A percentile compares a stretch with the other conserved stretches of the same genome.
Conservation (phyloP, 2,113 vertebrate species). For the Regulus satrapa region DNA sequence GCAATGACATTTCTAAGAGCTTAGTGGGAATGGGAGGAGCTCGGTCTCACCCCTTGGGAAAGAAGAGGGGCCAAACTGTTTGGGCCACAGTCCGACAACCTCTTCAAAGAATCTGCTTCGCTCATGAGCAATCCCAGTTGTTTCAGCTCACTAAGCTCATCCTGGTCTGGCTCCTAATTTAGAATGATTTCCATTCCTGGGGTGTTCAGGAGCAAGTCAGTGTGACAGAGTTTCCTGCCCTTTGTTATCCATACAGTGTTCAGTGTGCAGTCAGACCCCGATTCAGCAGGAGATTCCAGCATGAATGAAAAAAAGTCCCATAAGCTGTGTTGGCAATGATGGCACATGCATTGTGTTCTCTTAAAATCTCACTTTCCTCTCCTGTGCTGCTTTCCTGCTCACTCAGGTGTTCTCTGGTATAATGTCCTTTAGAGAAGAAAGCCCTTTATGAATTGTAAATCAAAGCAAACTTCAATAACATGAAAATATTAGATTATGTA, state of each 20-base stretch:
- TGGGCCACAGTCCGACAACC: background rate
- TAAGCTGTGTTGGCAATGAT: background rate
- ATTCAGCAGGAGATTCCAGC: background rate
- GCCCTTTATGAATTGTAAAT: background rate
- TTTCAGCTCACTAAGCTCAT: background rate
- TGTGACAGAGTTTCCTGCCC: background rate
- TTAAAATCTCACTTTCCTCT: background rate
- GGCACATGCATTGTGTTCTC: background rate
- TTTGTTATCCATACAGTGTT: background rate
- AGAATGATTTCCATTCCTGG: background rate
- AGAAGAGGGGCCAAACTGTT: background rate
- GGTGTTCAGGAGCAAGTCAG: background rate
- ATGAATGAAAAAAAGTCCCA: background rate
- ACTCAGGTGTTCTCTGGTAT: background rate
- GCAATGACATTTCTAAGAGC: background rate
- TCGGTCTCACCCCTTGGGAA: background rate
- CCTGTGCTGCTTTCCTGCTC: background rate
- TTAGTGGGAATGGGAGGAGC: background rate
- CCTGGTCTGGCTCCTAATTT: background rate
- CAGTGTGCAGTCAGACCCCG: background rate
- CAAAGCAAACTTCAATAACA: background rate
- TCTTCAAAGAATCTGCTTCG: background rate
- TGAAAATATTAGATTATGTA: background rate
- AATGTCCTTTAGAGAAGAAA: background rate
- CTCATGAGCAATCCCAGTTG: background rate